phyloP scores from a whole-genome alignment of 2,113 vertebrate genomes.

The Taxidea taxus region DNA sequence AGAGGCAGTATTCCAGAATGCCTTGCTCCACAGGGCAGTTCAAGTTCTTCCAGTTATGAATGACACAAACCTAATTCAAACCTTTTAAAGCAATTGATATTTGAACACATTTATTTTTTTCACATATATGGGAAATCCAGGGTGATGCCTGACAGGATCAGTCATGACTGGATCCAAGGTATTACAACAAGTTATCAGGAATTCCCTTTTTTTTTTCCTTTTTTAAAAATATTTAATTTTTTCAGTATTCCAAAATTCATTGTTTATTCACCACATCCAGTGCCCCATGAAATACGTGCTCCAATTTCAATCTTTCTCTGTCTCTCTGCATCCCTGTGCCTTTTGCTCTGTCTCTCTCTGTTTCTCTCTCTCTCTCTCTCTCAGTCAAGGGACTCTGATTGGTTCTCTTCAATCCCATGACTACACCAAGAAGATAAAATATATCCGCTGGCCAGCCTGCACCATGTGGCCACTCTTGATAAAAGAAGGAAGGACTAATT shows the following conservation, averaged over 20 bases:
- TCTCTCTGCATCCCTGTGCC: not conserved
- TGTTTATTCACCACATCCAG: too few relatives aligned
- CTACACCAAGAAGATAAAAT: not conserved
- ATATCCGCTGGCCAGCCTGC: not conserved
- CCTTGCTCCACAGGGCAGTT: fast-evolving
- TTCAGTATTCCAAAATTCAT: too few relatives aligned
- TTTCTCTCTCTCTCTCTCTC: not conserved
- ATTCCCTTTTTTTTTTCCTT: too few relatives aligned
- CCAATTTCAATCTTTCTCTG: not conserved
- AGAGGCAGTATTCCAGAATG: not conserved
- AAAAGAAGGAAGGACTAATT: not conserved
- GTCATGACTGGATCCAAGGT: not conserved
- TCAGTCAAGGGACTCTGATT: not conserved
- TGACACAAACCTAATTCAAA: not conserved
- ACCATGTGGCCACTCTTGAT: not conserved
- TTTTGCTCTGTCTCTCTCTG: not conserved
- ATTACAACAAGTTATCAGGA: not conserved
- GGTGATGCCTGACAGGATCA: not conserved
- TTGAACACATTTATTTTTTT: not conserved
- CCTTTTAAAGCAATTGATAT: not conserved
- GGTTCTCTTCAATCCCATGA: not conserved
- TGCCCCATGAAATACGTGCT: too few relatives aligned
- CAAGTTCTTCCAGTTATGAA: not conserved
- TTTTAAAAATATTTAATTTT: too few relatives aligned
- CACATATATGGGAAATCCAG: not conserved